Evolutionary conservation across 2,113 vertebrate species (phyloP).

Genomic region (Toxostoma redivivum): DNA sequence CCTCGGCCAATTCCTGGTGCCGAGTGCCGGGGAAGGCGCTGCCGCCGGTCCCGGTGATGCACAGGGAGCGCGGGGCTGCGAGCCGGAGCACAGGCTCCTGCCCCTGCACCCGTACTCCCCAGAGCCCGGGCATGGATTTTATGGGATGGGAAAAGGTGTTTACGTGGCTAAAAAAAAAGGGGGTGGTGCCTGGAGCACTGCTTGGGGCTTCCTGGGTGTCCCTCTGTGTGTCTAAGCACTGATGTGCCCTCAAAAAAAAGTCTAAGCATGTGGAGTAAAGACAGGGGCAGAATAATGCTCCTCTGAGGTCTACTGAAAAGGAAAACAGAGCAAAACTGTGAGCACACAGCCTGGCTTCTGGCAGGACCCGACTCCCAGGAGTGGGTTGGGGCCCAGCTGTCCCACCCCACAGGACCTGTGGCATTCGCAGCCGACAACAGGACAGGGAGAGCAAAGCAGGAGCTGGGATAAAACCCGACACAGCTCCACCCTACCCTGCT

Average conservation of each 20-base stretch:
- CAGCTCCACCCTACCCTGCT: not conserved
- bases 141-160: not conserved
- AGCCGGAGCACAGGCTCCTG: not conserved
- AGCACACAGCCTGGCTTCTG: not conserved
- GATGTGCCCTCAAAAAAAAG: not conserved
- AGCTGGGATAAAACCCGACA: not conserved
- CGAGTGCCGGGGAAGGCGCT: not conserved
- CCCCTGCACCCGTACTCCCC: not conserved
- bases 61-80: not conserved
- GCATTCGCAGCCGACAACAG: not conserved
- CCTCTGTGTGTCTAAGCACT: accelerated
- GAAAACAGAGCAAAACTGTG: not conserved
- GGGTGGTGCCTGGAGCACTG: not conserved
- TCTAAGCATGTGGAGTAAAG: not conserved
- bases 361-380: not conserved
- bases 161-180: not conserved
- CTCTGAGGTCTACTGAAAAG: not conserved
- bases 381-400: not conserved
- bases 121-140: not conserved
- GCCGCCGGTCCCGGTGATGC: accelerated
- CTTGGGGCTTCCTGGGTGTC: not conserved
- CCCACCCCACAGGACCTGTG: not conserved
- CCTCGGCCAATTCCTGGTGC: not conserved
- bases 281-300: not conserved
- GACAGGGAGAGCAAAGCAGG: not conserved